Evolutionary conservation across 2,113 vertebrate genomes (phyloP).

Genomic region (Diadophis punctatus): DNA sequence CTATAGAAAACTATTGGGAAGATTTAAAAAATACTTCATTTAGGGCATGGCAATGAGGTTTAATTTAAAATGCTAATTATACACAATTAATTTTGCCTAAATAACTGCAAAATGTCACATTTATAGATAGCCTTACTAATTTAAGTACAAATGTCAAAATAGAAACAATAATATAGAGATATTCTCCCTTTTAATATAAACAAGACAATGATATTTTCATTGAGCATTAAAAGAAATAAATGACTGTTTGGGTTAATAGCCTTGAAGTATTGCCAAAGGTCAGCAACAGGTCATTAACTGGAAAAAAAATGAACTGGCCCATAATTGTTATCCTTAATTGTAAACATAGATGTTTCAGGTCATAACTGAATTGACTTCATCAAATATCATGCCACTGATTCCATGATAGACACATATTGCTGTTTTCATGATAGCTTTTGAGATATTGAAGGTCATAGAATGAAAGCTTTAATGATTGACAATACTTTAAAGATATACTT

Average conservation of each 20-base stretch:
- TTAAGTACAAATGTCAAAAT: background rate
- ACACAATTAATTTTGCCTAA: background rate
- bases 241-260: slow-evolving; percentile 56
- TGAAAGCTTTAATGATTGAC: slow-evolving; percentile 17
- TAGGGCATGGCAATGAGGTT: background rate
- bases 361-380: slow-evolving; percentile 25
- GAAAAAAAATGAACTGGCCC: slow-evolving; percentile 57
- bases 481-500: slow-evolving; percentile 16
- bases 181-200: slow-evolving; percentile 29
- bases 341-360: slow-evolving; percentile 54
- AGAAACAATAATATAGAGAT: slow-evolving; percentile 19
- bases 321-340: slow-evolving; percentile 60
- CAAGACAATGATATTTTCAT: slow-evolving; percentile 33
- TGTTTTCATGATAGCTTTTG: slow-evolving; percentile 35
- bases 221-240: slow-evolving; percentile 61
- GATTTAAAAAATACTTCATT: background rate
- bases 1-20: background rate
- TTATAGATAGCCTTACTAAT: background rate
- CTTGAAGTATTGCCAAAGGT: slow-evolving; percentile 45
- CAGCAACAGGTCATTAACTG: slow-evolving; percentile 51
- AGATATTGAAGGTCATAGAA: slow-evolving; percentile 23
- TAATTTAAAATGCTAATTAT: background rate
- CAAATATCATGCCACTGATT: slow-evolving; percentile 29
- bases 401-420: slow-evolving; percentile 33
- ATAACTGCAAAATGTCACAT: background rate